Evolutionary conservation across 2,797 vertebrate genomes (phyloP).

Genomic region (Centroberyx gerrardi): DNA sequence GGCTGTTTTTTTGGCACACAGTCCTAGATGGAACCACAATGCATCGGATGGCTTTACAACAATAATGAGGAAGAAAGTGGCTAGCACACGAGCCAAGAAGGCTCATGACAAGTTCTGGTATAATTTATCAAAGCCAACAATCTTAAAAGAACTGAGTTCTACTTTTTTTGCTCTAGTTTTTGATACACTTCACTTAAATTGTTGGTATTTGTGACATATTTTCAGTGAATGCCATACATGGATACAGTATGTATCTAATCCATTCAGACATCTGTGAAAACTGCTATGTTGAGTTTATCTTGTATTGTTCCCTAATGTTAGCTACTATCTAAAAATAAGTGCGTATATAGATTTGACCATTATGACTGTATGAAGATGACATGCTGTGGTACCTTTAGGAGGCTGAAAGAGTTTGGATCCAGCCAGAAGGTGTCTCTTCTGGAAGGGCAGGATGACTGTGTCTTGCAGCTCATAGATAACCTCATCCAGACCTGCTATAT

Average conservation of each 20-base stretch:
- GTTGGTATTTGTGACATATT: neutral
- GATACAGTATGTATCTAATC: neutral
- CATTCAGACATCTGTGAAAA: neutral
- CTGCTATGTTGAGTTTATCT: neutral
- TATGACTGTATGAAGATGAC: neutral
- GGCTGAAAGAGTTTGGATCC: slow-evolving; percentile 96
- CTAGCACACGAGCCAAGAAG: neutral
- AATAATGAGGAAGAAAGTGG: slow-evolving; percentile 9
- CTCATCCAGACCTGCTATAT: slow-evolving; percentile 95
- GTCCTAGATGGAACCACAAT: neutral
- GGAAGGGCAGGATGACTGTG: slow-evolving; percentile 96
- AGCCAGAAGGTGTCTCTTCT: slow-evolving; percentile 94
- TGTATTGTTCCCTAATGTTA: neutral
- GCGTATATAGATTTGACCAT: neutral
- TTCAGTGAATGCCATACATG: neutral
- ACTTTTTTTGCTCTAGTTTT: no score
- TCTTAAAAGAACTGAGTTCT: no score
- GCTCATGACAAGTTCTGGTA: neutral
- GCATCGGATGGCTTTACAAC: slow-evolving; percentile 16
- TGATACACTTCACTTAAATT: no score
- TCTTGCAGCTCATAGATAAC: slow-evolving; percentile 96
- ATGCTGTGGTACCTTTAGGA: slow-evolving; percentile 91
- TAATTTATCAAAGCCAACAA: neutral
- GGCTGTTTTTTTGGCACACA: slow-evolving; percentile 3
- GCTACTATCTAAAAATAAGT: no score